Percentiles rank a stretch among this genome's conserved stretches.
phyloP scores from a whole-genome alignment of 2,113 vertebrate genomes.

The Mormyrus iriodes region DNA sequence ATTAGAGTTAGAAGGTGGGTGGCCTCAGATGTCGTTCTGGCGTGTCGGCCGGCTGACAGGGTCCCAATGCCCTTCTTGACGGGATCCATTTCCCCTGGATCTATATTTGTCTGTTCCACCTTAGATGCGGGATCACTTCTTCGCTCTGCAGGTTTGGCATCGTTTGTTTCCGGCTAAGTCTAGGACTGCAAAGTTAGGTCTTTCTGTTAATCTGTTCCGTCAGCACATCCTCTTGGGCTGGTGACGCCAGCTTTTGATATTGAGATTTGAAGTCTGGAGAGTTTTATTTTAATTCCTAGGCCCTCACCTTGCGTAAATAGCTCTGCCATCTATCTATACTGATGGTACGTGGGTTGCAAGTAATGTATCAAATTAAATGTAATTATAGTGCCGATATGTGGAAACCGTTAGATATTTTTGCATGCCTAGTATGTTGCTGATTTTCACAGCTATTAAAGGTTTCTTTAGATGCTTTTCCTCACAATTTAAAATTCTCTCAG shows the following conservation, averaged over 20 bases:
- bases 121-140: background rate
- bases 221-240: background rate
- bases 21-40: background rate
- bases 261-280: background rate
- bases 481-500: constrained; percentile 29
- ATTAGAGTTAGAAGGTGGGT: background rate
- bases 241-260: background rate
- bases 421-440: background rate
- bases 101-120: background rate
- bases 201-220: background rate
- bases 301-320: background rate
- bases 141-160: background rate
- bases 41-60: background rate
- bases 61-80: background rate
- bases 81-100: background rate
- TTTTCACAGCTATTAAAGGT: background rate
- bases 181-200: background rate
- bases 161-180: background rate
- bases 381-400: background rate
- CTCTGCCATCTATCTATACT: background rate
- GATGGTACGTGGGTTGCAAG: background rate
- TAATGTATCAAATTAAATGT: background rate
- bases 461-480: background rate
- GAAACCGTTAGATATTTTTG: background rate
- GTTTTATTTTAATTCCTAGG: background rate